A percentile compares a stretch with the other conserved stretches of the same genome.
Evolutionary conservation across 2,113 vertebrate species (phyloP).

Genomic region (Serinus canaria): DNA sequence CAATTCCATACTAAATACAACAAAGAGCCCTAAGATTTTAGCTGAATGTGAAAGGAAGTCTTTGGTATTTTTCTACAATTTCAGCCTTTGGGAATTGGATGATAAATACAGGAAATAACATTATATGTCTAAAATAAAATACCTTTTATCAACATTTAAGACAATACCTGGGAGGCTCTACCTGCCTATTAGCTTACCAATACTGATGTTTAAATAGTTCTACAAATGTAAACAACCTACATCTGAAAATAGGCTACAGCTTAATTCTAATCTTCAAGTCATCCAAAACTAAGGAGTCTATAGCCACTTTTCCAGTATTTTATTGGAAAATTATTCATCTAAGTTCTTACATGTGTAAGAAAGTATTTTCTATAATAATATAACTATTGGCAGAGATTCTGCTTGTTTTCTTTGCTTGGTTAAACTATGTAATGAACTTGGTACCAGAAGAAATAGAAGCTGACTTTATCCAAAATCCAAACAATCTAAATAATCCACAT

Average conservation of each 20-base stretch:
- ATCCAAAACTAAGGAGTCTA: neutral
- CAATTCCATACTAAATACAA: neutral
- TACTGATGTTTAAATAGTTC: neutral
- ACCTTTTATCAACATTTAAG: neutral
- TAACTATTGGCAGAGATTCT: neutral
- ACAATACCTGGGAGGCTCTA: neutral
- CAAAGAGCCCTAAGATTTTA: neutral
- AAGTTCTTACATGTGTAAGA: neutral
- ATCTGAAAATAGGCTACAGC: neutral
- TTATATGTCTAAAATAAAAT: neutral
- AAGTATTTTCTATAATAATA: neutral
- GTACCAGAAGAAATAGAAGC: neutral
- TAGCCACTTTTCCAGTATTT: neutral
- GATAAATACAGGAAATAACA: neutral
- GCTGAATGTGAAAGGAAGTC: neutral
- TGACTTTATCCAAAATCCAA: neutral
- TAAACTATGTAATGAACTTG: neutral
- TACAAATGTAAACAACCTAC: neutral
- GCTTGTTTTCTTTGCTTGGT: neutral
- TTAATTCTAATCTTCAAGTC: neutral
- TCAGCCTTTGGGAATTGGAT: neutral
- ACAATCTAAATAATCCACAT: neutral
- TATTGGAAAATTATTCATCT: neutral
- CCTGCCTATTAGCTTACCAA: neutral
- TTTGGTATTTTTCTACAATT: neutral